phyloP scores from a whole-genome alignment of 2,797 vertebrate species.

The Thunnus albacares region DNA sequence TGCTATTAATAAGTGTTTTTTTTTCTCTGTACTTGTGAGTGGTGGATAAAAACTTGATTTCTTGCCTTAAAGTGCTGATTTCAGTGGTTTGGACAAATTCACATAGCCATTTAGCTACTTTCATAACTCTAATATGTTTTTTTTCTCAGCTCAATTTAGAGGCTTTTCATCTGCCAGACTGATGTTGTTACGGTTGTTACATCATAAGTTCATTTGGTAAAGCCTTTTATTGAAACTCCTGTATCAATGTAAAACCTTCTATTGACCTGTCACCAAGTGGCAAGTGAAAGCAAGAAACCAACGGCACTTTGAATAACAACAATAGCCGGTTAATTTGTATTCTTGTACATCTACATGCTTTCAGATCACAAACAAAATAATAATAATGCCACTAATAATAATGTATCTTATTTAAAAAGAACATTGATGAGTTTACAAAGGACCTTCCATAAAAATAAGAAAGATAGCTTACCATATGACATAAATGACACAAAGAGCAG shows the following conservation, averaged over 20 bases:
- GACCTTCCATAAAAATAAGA: background rate
- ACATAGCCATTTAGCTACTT: background rate
- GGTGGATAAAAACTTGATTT: conserved; percentile 13
- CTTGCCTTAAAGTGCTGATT: background rate
- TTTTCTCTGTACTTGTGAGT: conserved; percentile 4
- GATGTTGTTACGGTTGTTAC: background rate
- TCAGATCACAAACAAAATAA: conserved; percentile 13
- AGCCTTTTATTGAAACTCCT: conserved; percentile 19
- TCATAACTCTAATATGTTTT: background rate
- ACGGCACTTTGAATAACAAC: conserved; percentile 33
- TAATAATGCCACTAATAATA: background rate
- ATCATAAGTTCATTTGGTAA: conserved; percentile 23
- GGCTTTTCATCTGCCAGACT: conserved; percentile 7
- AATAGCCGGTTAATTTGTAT: conserved; percentile 17
- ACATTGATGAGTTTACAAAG: conserved; percentile 13
- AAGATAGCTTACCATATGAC: background rate
- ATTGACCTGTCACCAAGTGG: conserved; percentile 20
- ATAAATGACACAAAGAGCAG: conserved; percentile 10
- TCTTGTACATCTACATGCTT: conserved; percentile 1
- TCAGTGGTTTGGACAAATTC: background rate
- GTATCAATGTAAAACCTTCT: conserved; percentile 21
- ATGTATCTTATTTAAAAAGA: conserved; percentile 18
- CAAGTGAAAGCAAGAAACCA: conserved; percentile 29
- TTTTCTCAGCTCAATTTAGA: background rate
- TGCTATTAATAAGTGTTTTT: conserved; percentile 15